A percentile compares a stretch with the other conserved stretches of the same genome.
These are phyloP conservation scores for Dicrostonyx torquatus DNA, from an alignment of 2,797 vertebrate genomes.

Conservation along the genomic window DNA sequence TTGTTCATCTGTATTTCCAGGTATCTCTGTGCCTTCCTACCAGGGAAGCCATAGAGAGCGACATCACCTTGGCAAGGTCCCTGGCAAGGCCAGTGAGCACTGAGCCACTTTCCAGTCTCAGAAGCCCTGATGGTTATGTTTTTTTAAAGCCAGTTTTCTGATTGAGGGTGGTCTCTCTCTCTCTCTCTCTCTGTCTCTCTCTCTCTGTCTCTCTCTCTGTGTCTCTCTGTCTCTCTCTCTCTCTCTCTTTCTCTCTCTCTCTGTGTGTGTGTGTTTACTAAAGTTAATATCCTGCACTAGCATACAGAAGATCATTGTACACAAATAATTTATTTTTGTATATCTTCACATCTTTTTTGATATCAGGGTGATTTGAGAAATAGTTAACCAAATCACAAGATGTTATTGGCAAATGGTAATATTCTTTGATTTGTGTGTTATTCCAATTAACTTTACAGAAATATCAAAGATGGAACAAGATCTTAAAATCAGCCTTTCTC, in stretches of 20 bases:
- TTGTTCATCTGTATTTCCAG: not conserved
- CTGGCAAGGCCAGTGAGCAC: not conserved
- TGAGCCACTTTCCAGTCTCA: not conserved
- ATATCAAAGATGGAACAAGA: not conserved
- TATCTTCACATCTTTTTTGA: not conserved
- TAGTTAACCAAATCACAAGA: not conserved
- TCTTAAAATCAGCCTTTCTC: constrained; percentile 27
- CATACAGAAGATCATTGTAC: not conserved
- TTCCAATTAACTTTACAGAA: not conserved
- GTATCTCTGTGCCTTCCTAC: not conserved
- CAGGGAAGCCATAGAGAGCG: not conserved
- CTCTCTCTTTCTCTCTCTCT: too few species aligned
- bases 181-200: too few species aligned
- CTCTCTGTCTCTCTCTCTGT: too few species aligned
- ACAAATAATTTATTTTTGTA: not conserved
- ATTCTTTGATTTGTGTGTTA: not conserved
- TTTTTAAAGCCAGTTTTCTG: not conserved
- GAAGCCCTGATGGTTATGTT: too few species aligned
- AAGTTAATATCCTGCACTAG: not conserved
- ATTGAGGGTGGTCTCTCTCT: not conserved
- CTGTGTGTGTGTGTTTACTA: not conserved
- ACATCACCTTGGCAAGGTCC: not conserved
- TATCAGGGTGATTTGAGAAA: not conserved
- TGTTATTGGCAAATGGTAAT: not conserved
- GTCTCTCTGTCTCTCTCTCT: too few species aligned